Percentiles rank a stretch among this genome's conserved stretches.
Evolutionary conservation across 92 coral and sea anemone genomes (phyloP).

Genomic region (Epizoanthus ramosus): DNA sequence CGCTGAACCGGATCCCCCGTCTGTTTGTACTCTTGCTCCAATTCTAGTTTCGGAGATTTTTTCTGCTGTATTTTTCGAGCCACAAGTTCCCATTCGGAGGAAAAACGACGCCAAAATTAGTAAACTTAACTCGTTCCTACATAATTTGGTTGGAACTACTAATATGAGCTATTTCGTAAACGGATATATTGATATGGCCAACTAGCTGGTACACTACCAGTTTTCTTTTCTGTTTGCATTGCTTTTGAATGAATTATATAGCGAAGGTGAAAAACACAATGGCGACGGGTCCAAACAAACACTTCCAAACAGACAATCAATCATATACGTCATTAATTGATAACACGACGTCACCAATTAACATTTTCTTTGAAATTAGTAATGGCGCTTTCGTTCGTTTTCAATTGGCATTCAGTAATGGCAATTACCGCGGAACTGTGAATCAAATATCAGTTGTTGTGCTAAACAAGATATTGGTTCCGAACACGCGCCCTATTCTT

Average conservation of each 20-base stretch:
- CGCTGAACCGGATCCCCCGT: background rate
- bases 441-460: background rate
- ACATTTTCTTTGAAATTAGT: background rate
- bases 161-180: background rate
- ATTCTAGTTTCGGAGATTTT: background rate
- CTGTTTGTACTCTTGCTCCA: background rate
- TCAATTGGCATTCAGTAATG: background rate
- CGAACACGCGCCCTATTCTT: background rate
- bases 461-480: background rate
- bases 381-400: background rate
- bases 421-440: slow-evolving; percentile 1
- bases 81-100: slow-evolving; percentile 40
- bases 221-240: background rate
- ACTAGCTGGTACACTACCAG: background rate
- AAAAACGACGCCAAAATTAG: background rate
- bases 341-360: slow-evolving; percentile 20
- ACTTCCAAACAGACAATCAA: background rate
- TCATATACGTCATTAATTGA: slow-evolving; percentile 20
- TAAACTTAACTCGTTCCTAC: background rate
- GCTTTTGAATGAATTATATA: slow-evolving; percentile 7
- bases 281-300: slow-evolving; percentile 7
- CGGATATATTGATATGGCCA: too few relatives aligned
- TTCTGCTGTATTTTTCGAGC: slow-evolving; percentile 8
- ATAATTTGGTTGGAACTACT: background rate
- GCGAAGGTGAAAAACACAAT: background rate